Conservation (phyloP, 2,797 vertebrate species). For the Amblyraja radiata region DNA sequence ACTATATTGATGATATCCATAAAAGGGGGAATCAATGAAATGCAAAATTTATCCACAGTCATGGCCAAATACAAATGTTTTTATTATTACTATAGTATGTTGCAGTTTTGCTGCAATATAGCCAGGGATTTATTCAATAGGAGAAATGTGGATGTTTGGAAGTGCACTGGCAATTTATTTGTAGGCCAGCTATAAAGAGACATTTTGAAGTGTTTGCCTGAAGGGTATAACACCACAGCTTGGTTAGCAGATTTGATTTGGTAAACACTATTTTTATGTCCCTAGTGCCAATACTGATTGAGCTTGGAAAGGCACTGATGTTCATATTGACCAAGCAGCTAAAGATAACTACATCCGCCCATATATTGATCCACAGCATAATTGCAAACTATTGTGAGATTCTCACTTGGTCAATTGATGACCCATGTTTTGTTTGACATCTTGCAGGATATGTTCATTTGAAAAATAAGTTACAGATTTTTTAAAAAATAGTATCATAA, state of each 20-base stretch:
- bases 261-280: background rate
- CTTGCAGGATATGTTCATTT: background rate
- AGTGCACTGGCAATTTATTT: constrained; percentile 43
- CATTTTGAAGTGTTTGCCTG: constrained; percentile 45
- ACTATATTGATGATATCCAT: background rate
- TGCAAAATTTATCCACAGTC: background rate
- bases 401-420: background rate
- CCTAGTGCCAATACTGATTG: constrained; percentile 20
- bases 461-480: constrained; percentile 3
- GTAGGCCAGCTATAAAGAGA: constrained; percentile 51
- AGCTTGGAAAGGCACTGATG: constrained; percentile 9
- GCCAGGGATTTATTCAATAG: constrained; percentile 21
- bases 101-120: background rate
- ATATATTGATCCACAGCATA: constrained; percentile 10
- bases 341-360: background rate
- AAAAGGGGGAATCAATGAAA: background rate
- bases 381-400: constrained; percentile 9
- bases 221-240: constrained; percentile 42
- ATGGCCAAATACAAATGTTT: background rate
- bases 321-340: constrained; percentile 16
- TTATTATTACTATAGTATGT: background rate
- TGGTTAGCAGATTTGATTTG: constrained; percentile 35
- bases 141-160: background rate
- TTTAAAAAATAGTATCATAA: no score
- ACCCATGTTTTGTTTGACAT: background rate